These are phyloP conservation scores for Pseudomugil gertrudae DNA, from an alignment of 2,797 vertebrate species.

Conservation along the genomic window DNA sequence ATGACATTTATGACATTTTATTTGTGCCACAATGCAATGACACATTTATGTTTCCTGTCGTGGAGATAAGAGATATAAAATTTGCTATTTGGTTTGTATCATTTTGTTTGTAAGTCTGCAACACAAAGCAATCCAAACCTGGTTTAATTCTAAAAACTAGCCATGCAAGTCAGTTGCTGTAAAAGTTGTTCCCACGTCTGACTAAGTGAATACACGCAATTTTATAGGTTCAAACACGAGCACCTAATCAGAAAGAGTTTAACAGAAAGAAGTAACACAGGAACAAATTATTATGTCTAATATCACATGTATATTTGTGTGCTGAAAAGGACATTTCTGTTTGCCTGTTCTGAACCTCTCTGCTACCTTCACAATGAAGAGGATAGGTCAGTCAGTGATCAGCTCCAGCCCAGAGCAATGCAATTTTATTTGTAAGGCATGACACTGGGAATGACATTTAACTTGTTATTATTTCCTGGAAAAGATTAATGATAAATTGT, in stretches of 20 bases:
- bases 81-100: too few relatives aligned
- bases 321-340: conserved; percentile 21
- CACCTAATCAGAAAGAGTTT: neutral
- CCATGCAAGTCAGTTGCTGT: neutral
- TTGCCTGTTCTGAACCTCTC: conserved; percentile 18
- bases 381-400: conserved; percentile 64
- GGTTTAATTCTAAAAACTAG: too few relatives aligned
- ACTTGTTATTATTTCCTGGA: conserved; percentile 86
- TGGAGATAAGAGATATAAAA: too few relatives aligned
- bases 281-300: conserved; percentile 1
- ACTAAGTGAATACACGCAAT: neutral
- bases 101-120: too few relatives aligned
- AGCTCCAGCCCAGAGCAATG: conserved; percentile 60
- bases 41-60: too few relatives aligned
- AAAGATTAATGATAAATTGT: conserved; percentile 93
- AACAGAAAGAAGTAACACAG: conserved; percentile 2
- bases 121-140: too few relatives aligned
- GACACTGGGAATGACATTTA: conserved; percentile 84
- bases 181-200: neutral
- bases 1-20: too few relatives aligned
- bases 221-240: neutral
- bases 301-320: conserved; percentile 13
- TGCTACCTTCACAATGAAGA: conserved; percentile 53
- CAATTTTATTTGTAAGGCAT: conserved; percentile 67
- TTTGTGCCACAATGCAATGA: neutral